Percentiles rank a stretch among this genome's conserved stretches.
phyloP scores from a whole-genome alignment of 2,888 invertebrate genomes.

The Campoplex nolae region DNA sequence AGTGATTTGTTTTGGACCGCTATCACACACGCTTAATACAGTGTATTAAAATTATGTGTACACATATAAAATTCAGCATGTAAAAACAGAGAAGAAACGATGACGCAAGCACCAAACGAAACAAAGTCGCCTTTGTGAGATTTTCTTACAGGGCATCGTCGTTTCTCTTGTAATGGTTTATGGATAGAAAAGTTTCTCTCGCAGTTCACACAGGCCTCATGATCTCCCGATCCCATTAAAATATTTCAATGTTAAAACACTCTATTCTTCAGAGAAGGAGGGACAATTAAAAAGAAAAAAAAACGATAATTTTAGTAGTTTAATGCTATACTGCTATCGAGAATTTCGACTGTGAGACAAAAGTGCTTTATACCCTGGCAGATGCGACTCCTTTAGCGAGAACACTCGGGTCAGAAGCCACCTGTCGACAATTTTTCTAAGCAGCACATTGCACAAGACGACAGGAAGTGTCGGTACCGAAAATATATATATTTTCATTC shows the following conservation, averaged over 20 bases:
- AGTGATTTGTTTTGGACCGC: slow-evolving; percentile 68
- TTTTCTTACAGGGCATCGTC: slow-evolving; percentile 47
- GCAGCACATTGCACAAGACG: background rate
- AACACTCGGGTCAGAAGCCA: background rate
- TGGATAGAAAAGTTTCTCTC: slow-evolving; percentile 41
- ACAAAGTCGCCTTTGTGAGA: slow-evolving; percentile 81
- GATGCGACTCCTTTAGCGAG: background rate
- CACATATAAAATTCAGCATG: slow-evolving; percentile 7
- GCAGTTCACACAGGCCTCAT: slow-evolving; percentile 38
- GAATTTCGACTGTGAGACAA: background rate
- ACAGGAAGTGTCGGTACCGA: background rate
- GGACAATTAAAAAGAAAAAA: too few species aligned
- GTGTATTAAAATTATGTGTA: slow-evolving; percentile 1
- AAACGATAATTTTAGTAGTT: too few species aligned
- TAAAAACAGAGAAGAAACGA: slow-evolving; percentile 64
- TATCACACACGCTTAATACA: slow-evolving; percentile 40
- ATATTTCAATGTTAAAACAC: slow-evolving; percentile 17
- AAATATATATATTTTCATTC: slow-evolving; percentile 3
- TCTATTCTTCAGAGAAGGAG: background rate
- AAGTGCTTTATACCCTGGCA: background rate
- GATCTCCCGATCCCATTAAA: slow-evolving; percentile 14
- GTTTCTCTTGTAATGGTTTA: slow-evolving; percentile 47
- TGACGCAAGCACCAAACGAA: slow-evolving; percentile 73
- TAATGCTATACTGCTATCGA: background rate
- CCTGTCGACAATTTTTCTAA: background rate